Evolutionary conservation across 2,888 invertebrate genomes (phyloP).

Genomic region (Hyposoter didymator): DNA sequence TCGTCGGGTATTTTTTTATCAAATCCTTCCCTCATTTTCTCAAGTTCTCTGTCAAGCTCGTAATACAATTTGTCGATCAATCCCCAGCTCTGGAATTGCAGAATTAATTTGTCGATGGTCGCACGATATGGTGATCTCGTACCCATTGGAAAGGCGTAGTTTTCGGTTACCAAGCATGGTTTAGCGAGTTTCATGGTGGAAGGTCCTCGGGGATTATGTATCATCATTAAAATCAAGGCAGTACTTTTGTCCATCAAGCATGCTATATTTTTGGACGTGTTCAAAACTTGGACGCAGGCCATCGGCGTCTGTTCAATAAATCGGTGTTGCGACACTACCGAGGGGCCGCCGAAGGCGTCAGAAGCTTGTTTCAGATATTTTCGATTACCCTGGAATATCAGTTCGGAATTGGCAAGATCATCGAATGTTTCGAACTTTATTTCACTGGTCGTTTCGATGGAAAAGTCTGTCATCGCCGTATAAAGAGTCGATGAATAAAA

Average conservation of each 20-base stretch:
- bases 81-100: slow-evolving; percentile 8
- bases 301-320: slow-evolving; percentile 7
- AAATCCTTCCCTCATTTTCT: not conserved
- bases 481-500: slow-evolving; percentile 50
- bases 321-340: not conserved
- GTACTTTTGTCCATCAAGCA: slow-evolving; percentile 37
- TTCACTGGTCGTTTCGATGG: slow-evolving; percentile 18
- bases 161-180: slow-evolving; percentile 57
- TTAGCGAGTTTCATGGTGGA: not conserved
- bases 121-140: slow-evolving; percentile 58
- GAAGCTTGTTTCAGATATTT: slow-evolving; percentile 1
- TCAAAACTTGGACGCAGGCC: not conserved
- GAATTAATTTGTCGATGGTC: too few species aligned
- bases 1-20: not conserved
- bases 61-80: not conserved
- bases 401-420: slow-evolving; percentile 61
- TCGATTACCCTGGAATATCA: slow-evolving; percentile 51
- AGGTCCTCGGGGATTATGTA: not conserved
- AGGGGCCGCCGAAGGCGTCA: too few species aligned
- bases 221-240: not conserved
- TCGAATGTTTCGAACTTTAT: slow-evolving; percentile 44
- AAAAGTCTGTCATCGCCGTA: slow-evolving; percentile 57
- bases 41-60: not conserved
- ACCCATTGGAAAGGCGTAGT: slow-evolving; percentile 32
- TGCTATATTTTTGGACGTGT: slow-evolving; percentile 40